Percentiles rank a stretch among this genome's conserved stretches.
These are phyloP conservation scores for Perca flavescens DNA, from an alignment of 2,113 vertebrate genomes.

Conservation along the genomic window DNA sequence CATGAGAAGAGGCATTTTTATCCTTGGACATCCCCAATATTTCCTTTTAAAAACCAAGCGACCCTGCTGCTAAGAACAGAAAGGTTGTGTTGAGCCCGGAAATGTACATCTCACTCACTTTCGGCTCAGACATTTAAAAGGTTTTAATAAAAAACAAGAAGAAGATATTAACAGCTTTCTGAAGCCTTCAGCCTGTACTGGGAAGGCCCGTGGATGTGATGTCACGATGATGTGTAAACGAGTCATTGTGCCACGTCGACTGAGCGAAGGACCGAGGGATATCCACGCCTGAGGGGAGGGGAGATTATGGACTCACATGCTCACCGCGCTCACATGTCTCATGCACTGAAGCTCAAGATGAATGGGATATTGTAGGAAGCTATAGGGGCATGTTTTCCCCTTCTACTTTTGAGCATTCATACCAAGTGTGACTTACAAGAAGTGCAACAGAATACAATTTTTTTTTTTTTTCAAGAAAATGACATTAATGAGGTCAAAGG, in stretches of 20 bases:
- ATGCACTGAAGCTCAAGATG: conserved; percentile 32
- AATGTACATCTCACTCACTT: background rate
- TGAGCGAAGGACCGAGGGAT: conserved; percentile 50
- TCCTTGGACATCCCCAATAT: background rate
- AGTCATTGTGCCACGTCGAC: conserved; percentile 29
- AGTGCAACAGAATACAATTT: background rate
- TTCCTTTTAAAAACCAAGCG: background rate
- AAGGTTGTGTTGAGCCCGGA: background rate
- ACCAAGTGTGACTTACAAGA: background rate
- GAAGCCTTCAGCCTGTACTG: background rate
- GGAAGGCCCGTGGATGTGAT: background rate
- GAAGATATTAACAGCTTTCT: background rate
- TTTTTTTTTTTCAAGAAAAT: background rate
- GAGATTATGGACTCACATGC: conserved; percentile 80
- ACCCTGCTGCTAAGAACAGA: background rate
- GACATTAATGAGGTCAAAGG: background rate
- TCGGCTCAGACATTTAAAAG: background rate
- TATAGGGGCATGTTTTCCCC: background rate
- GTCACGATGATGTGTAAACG: background rate
- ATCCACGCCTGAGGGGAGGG: conserved; percentile 29
- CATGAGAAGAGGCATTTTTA: background rate
- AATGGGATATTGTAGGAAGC: conserved; percentile 45
- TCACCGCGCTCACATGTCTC: conserved; percentile 74
- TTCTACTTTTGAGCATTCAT: background rate
- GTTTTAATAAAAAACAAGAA: background rate